Evolutionary conservation across 2,888 invertebrate species (phyloP), one percentile per base, ranked within the genome.

Genomic region (Heteromurus nitidus): DNA sequence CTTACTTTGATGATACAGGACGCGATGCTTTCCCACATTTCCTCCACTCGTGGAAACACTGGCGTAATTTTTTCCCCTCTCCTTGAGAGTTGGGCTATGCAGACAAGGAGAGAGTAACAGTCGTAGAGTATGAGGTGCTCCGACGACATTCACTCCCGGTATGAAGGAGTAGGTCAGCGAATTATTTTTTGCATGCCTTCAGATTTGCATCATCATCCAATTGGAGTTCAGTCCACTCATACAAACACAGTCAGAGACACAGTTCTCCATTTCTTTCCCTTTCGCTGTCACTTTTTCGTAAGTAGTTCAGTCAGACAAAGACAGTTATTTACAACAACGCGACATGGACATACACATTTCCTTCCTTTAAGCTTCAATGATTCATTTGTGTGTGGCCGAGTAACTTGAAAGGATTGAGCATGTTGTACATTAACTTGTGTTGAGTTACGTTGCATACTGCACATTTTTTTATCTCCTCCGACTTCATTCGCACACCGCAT

Each of bases 21-120:
- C n/a, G 36, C 47, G 31, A 55, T 65, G 65, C 75, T 60, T 67
- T 67, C 58, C n/a, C n/a, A n/a, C n/a, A 68, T 60, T 75, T 75
- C 26, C 30, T 44, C 62, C 44, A 30, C 42, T 20, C 20, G 22
- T 26, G n/a, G 47, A 5, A 47, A 16, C 47, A 47, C 11, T 3
- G 3, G 47, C 47, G n/a, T 5, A 5, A 5, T 47, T 47, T 5
- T 47, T 11, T 5, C n/a, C n/a, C 11, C 7, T n/a, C n/a, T n/a
- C n/a, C n/a, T n/a, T n/a, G n/a, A 47, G 47, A 47, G n/a, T 30
- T 50, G 24, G 24, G 60, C 28, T 74, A 55, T 65, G 74, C 74
- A 74, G 28, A 64, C 64, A 50, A 60, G 18, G n/a, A 28, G 3
- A 60, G n/a, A 22, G 28, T 18, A 28, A 24, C 73, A 73, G 73